Evolutionary conservation across 2,113 vertebrate genomes (phyloP), one percentile per base, ranked within the genome.

Genomic region (Megalops atlanticus): DNA sequence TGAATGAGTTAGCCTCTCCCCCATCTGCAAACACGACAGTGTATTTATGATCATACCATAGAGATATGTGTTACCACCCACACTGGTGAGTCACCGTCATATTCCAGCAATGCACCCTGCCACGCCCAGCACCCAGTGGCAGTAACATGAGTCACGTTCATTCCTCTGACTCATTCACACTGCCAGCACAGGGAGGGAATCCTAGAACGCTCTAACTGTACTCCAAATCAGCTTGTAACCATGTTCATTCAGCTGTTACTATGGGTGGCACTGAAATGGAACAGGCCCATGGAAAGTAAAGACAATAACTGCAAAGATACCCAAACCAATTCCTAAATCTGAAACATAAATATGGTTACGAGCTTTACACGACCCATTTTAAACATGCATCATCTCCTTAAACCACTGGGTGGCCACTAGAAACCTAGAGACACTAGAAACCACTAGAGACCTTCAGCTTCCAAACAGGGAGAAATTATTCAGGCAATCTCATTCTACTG

Each of bases 91-190:
- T 73, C 79, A 74, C 21, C 6, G 2, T 16, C 6, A 15, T 39
- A 80, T 52, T 85, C 80, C 79, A 79, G 78, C 71, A 47, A 52
- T 73, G 78, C 49, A 21, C 18, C 43, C 21, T 16, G 71, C 36
- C 68, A 77, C 73, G 64, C 81, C 76, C 36, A 16, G 39, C 64
- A 69, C 79, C 76, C 27, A 15, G 33, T 36, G 40, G 38, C 79
- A 71, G 78, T 39, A 77, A 84, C 52, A 36, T 35, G 73, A 84
- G 39, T 80, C 69, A 36, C 69, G 8, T 72, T 70, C 74, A 77
- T 54, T 27, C 74, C 41, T 75, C n/a, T 76, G 76, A 75, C 38
- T 86, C 70, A 80, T 41, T 69, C 64, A 27, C 31, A 31, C 64
- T 31, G 64, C 64, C 21, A 33, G 10, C 1, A 4, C 27, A 31